phyloP scores from a whole-genome alignment of 2,113 vertebrate genomes.

The human region DNA sequence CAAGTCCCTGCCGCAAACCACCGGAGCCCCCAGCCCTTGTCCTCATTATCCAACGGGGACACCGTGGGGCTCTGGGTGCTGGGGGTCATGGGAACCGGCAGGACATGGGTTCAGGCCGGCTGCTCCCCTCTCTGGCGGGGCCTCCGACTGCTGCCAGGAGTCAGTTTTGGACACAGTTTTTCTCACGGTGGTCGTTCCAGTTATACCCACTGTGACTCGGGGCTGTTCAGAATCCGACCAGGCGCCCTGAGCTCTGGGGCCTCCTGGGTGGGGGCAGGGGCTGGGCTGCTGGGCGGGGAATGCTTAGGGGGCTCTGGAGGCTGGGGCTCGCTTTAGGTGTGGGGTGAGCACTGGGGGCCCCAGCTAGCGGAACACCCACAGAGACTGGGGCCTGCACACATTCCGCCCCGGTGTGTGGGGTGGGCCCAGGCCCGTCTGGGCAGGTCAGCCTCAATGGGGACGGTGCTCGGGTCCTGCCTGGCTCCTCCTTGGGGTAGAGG shows the following conservation, averaged over 20 bases:
- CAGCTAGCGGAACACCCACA: accelerated
- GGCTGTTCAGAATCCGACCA: not conserved
- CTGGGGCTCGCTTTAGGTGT: not conserved
- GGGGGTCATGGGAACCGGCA: no score
- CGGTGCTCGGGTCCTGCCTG: not conserved
- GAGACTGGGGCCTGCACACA: not conserved
- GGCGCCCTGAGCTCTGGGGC: no score
- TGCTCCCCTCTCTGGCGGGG: not conserved
- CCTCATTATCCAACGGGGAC: no score
- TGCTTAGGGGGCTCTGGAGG: not conserved
- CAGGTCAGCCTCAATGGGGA: no score
- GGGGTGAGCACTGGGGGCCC: not conserved
- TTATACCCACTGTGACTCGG: accelerated
- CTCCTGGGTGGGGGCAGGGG: not conserved
- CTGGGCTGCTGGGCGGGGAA: no score
- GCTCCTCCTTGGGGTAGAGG: no score
- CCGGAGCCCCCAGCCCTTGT: no score
- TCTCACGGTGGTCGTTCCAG: not conserved
- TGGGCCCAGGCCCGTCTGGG: no score
- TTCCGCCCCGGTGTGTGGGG: not conserved
- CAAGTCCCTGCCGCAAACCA: accelerated
- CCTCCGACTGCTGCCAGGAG: accelerated
- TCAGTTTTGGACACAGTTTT: not conserved
- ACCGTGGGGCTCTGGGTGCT: accelerated
- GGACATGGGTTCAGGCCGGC: accelerated